Base-by-base conservation (phyloP, 2,113 vertebrate species). In the Engystomops pustulosus region DNA sequence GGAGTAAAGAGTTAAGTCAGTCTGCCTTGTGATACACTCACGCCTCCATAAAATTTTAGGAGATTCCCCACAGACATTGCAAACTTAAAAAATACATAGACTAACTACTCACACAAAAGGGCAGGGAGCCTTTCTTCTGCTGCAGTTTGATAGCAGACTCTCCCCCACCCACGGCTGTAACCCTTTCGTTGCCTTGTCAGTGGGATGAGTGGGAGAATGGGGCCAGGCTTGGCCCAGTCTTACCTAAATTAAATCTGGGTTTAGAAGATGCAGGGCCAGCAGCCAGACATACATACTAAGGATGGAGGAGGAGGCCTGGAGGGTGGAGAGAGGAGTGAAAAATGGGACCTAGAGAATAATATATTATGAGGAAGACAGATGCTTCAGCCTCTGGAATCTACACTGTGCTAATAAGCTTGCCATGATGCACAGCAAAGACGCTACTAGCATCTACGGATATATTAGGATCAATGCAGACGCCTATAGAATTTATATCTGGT, bases 181-280 rank as follows among this genome's bases (percentile, higher is more conserved):
- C 93, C 94, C 93, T 78, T 93, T 91, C 90, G 86, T 69, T 41
- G 79, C 91, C 86, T 88, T 90, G 90, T 92, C 90, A 94, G 92
- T 86, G 89, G 34, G 38, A 32, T 86, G 85, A 23, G 70, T 79
- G 49, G 34, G 65, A 72, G 67, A 83, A 83, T 74, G 17, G 62
- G 62, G 45, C 12, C 34, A 36, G 44, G 12, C 51, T 11, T 62
- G 18, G 38, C 60, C n/a, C 41, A 27, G 72, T 47, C 60, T 69
- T 20, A 85, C 41, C 70, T 53, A 77, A 81, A 53, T 67, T 41
- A 47, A 65, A 76, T 41, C 65, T 74, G 62, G 30, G 32, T 72
- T 85, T 51, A 79, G 65, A 41, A 79, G 34, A 71, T 30, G 76
- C 30, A 49, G 4, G 58, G 58, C 49, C 58, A 51, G 25, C 18